These are phyloP conservation scores for Furcula furcula DNA, from an alignment of 2,888 invertebrate genomes.

Conservation along the genomic window DNA sequence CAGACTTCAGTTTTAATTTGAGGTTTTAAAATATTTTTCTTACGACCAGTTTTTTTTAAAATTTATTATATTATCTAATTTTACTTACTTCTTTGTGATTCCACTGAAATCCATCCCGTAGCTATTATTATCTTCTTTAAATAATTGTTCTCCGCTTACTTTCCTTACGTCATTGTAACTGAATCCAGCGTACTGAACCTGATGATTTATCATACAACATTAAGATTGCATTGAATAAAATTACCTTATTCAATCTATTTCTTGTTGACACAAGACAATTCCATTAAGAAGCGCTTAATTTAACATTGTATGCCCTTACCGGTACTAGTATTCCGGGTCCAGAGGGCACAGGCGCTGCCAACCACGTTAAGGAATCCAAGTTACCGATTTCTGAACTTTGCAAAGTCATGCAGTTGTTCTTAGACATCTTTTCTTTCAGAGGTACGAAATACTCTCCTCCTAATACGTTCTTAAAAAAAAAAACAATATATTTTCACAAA, in stretches of 20 bases:
- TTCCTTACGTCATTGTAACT: conserved; percentile 36
- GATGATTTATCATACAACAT: conserved; percentile 1
- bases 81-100: conserved; percentile 37
- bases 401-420: conserved; percentile 16
- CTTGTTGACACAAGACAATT: too few relatives aligned
- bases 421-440: conserved; percentile 8
- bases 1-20: too few relatives aligned
- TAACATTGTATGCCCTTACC: too few relatives aligned
- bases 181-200: conserved; percentile 50
- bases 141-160: conserved; percentile 27
- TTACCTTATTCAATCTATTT: too few relatives aligned
- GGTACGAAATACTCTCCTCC: conserved; percentile 38
- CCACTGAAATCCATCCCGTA: conserved; percentile 59
- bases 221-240: too few relatives aligned
- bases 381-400: conserved; percentile 26
- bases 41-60: too few relatives aligned
- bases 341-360: conserved; percentile 5
- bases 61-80: too few relatives aligned
- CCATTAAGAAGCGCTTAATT: too few relatives aligned
- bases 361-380: conserved; percentile 16
- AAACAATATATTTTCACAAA: too few relatives aligned
- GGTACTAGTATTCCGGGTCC: conserved; percentile 35
- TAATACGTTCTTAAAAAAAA: too few relatives aligned
- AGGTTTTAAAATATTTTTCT: too few relatives aligned
- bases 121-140: conserved; percentile 11